phyloP scores from a whole-genome alignment of 2,113 vertebrate species.

The Tyrannus savana region DNA sequence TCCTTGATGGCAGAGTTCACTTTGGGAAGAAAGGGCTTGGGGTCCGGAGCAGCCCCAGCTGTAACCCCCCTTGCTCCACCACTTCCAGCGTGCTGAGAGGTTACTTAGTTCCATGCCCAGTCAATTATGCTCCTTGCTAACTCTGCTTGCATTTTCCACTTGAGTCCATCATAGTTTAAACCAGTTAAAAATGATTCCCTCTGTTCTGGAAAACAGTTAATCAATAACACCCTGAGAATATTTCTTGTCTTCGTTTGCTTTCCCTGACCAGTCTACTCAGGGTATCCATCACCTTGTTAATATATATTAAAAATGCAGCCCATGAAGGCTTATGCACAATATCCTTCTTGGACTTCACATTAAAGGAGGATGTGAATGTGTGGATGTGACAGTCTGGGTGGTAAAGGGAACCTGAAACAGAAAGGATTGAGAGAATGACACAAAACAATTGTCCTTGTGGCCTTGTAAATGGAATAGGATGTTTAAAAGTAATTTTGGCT shows the following conservation, averaged over 20 bases:
- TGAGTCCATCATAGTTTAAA: slow-evolving; percentile 66
- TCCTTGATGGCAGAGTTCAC: slow-evolving; percentile 69
- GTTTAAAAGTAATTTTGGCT: background rate
- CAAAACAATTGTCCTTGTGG: background rate
- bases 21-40: slow-evolving; percentile 34
- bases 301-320: slow-evolving; percentile 29
- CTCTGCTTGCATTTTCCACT: slow-evolving; percentile 66
- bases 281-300: background rate
- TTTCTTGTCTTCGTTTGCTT: slow-evolving; percentile 49
- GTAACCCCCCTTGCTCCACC: background rate
- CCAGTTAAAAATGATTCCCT: slow-evolving; percentile 67
- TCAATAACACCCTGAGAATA: slow-evolving; percentile 67
- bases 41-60: background rate
- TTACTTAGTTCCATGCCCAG: slow-evolving; percentile 64
- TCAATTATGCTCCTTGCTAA: slow-evolving; percentile 63
- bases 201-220: slow-evolving; percentile 65
- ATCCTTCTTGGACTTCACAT: background rate
- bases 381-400: background rate
- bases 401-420: background rate
- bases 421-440: background rate
- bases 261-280: background rate
- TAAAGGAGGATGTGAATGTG: background rate
- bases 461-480: background rate
- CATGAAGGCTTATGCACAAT: background rate
- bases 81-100: slow-evolving; percentile 57